Evolutionary conservation across 2,888 invertebrate species (phyloP).

Genomic region (Dicyrtoma fusca): DNA sequence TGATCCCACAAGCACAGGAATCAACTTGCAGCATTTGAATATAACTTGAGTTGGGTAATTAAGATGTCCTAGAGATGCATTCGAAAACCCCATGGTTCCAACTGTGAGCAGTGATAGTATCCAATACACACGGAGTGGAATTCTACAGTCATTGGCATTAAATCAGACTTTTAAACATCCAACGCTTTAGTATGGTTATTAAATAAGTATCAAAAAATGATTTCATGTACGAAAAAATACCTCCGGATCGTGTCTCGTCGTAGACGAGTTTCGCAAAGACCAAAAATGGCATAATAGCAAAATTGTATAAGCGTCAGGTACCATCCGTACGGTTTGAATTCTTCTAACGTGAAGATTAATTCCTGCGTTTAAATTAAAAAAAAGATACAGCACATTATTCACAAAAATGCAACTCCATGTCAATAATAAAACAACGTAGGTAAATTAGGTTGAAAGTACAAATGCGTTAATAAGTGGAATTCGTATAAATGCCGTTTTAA

Average conservation of each 20-base stretch:
- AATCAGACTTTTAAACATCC: background rate
- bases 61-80: slow-evolving; percentile 88
- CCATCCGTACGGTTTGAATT: slow-evolving; percentile 85
- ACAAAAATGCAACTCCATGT: too few species aligned
- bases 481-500: too few species aligned
- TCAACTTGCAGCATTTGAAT: slow-evolving; percentile 96
- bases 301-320: slow-evolving; percentile 92
- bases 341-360: slow-evolving; percentile 85
- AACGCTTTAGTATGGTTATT: background rate
- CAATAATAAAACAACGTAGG: too few species aligned
- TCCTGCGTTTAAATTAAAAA: slow-evolving; percentile 64
- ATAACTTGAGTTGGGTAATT: slow-evolving; percentile 94
- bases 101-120: slow-evolving; percentile 83
- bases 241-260: slow-evolving; percentile 64
- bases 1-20: slow-evolving; percentile 92
- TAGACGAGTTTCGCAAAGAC: slow-evolving; percentile 72
- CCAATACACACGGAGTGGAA: slow-evolving; percentile 79
- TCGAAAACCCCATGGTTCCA: slow-evolving; percentile 95
- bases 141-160: slow-evolving; percentile 65
- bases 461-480: too few species aligned
- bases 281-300: slow-evolving; percentile 79
- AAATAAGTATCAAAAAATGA: background rate
- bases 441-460: background rate
- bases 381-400: slow-evolving; percentile 7
- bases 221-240: slow-evolving; percentile 58